Evolutionary conservation across 1,140 invertebrate genomes (phyloP), one percentile per base, ranked within the genome.

Genomic region (Hydropsyche tenuis): DNA sequence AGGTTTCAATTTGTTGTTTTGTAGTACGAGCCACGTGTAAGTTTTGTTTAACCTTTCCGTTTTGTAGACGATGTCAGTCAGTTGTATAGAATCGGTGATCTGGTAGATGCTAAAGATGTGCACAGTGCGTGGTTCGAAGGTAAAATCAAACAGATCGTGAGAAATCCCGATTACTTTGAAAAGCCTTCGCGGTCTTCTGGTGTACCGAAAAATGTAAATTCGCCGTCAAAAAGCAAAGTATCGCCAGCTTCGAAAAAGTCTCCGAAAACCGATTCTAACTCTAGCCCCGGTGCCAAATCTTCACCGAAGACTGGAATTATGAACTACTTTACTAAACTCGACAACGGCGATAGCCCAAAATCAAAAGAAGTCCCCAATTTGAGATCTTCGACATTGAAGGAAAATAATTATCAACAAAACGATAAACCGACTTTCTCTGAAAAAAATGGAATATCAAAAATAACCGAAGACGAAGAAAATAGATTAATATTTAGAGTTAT

Each of bases 101-200:
- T 89, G 1, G 81, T 95, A 73, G 94, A 96, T 84, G 87, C 88
- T 23, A 81, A 77, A 74, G 85, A 87, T 72, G 82, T 83, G 63
- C 78, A 81, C 48, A 88, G 89, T 18, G 85, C 87, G n/a, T 92
- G 90, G 90, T 88, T 87, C 79, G 90, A 91, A 80, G 89, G 86
- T 0, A 85, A 85, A 79, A 87, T 46, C 11, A 51, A 69, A 16
- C 43, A 46, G 48, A 68, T 68, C 22, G 14, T 37, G 23, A 70
- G 51, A 37, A 22, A 70, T 22, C 30, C 27, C 25, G 20, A 69
- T 30, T 43, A 48, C 18, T 20, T 68, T 14, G 12, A 69, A 11
- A 48, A 48, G 1, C n/a, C 11, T 25, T 46, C 25, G 4, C 46
- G 16, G 5, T 43, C 9, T 4, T 37, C 30, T 3, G 30, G n/a